Percentiles rank a stretch among this genome's conserved stretches.
phyloP scores from a whole-genome alignment of 2,113 vertebrate genomes.

The Rhinoptilus africanus region DNA sequence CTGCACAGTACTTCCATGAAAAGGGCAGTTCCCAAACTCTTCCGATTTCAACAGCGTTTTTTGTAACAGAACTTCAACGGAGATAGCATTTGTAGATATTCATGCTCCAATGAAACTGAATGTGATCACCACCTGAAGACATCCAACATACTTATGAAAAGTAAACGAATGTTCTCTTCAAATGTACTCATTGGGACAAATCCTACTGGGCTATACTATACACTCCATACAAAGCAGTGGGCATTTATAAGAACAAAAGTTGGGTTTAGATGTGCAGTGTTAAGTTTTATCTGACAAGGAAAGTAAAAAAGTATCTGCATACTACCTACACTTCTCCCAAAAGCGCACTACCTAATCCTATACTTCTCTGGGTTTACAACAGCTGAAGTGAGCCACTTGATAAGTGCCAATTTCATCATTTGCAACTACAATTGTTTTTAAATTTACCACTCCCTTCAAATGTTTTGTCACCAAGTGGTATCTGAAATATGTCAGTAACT shows the following conservation, averaged over 20 bases:
- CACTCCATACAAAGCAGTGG: not conserved
- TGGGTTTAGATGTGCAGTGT: not conserved
- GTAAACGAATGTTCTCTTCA: not conserved
- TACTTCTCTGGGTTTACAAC: not conserved
- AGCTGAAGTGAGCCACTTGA: not conserved
- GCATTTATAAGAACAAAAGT: not conserved
- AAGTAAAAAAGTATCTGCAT: not conserved
- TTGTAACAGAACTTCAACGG: not conserved
- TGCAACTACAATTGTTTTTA: not conserved
- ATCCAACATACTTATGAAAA: not conserved
- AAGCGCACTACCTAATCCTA: not conserved
- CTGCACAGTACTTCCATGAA: conserved; percentile 47
- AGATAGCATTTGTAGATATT: not conserved
- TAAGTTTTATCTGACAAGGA: not conserved
- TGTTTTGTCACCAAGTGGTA: not conserved
- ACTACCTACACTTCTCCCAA: not conserved
- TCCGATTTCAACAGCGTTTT: not conserved
- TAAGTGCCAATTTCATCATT: not conserved
- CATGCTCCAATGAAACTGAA: not conserved
- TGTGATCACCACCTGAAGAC: not conserved
- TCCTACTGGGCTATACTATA: not conserved
- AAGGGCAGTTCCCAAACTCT: conserved; percentile 26
- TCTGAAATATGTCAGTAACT: conserved; percentile 25
- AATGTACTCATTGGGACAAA: not conserved
- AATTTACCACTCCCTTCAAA: not conserved